Evolutionary conservation across 2,113 vertebrate species (phyloP).

Genomic region (Pongo abelii): DNA sequence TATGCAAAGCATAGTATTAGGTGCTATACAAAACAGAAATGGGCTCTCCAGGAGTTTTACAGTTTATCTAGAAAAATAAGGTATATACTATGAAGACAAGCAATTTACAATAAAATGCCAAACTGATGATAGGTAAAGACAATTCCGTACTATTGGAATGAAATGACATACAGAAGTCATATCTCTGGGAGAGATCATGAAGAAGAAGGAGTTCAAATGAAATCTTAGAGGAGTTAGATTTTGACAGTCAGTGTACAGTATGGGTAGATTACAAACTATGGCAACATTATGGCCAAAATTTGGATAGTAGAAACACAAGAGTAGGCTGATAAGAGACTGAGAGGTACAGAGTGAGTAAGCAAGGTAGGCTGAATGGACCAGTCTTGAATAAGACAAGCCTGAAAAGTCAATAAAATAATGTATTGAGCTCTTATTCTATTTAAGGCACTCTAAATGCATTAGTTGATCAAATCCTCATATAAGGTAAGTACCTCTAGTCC

Average conservation of each 20-base stretch:
- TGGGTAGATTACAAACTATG: not conserved
- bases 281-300: not conserved
- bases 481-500: not conserved
- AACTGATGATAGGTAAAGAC: not conserved
- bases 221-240: not conserved
- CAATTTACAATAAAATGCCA: not conserved
- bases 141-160: not conserved
- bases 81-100: not conserved
- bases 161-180: not conserved
- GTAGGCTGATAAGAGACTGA: not conserved
- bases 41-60: not conserved
- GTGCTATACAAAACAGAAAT: not conserved
- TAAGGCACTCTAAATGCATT: not conserved
- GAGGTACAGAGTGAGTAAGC: not conserved
- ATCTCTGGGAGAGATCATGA: not conserved
- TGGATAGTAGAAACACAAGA: not conserved
- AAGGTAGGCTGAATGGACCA: not conserved
- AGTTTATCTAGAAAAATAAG: constrained; percentile 1
- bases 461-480: not conserved
- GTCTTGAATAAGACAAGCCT: not conserved
- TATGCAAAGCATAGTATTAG: not conserved
- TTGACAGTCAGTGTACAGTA: not conserved
- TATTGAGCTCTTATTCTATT: not conserved
- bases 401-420: not conserved
- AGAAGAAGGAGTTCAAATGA: not conserved